Evolutionary conservation across 2,888 invertebrate species (phyloP).

Genomic region (Monoplex corrugatus): DNA sequence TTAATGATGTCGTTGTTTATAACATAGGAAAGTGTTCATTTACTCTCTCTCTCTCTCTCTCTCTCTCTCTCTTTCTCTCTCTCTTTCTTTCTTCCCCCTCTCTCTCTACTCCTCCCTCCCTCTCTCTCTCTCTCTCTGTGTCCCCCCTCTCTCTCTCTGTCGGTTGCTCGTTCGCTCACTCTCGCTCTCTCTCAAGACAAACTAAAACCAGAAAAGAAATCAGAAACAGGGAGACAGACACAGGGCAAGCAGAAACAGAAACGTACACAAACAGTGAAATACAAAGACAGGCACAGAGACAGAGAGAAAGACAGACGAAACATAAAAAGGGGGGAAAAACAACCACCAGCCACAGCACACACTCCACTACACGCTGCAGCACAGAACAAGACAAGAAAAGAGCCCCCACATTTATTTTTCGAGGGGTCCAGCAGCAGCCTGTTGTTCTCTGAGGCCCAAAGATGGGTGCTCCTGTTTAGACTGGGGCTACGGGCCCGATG

Average conservation of each 20-base stretch:
- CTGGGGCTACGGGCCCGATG: conserved; percentile 16
- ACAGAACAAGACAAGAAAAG: neutral
- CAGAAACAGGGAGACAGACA: neutral
- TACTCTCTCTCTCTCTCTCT: neutral
- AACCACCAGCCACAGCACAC: neutral
- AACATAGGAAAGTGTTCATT: too few relatives aligned
- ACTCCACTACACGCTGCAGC: neutral
- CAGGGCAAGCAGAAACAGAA: neutral
- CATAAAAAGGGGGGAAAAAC: neutral
- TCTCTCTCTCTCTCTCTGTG: too few relatives aligned
- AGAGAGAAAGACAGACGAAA: neutral
- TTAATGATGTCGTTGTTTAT: too few relatives aligned
- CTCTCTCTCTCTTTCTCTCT: neutral
- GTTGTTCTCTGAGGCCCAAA: neutral
- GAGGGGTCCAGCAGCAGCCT: neutral
- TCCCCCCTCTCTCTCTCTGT: too few relatives aligned
- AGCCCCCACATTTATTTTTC: conserved; percentile 16
- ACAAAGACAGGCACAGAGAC: neutral
- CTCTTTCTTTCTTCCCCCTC: too few relatives aligned
- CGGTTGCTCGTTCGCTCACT: too few relatives aligned
- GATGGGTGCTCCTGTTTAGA: neutral
- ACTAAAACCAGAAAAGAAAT: neutral
- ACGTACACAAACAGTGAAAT: neutral
- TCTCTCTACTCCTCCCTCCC: too few relatives aligned
- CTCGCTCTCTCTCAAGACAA: too few relatives aligned